Evolutionary conservation across 2,797 vertebrate genomes (phyloP).

Genomic region (Gymnoscopelus braueri): DNA sequence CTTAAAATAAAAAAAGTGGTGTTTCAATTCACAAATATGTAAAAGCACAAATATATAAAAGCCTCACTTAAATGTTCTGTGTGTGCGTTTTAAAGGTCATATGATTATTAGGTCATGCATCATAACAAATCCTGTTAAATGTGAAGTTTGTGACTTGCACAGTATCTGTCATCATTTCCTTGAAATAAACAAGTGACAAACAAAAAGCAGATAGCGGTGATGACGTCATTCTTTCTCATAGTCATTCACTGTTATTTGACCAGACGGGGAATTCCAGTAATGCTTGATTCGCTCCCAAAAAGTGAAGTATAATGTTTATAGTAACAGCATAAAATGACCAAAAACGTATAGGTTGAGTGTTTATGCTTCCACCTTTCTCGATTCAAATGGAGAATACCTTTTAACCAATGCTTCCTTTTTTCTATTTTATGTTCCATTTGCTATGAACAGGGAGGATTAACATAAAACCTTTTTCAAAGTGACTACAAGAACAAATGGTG

Average conservation of each 20-base stretch:
- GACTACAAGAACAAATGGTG: not conserved
- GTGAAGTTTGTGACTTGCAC: conserved; percentile 19
- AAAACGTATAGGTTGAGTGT: not conserved
- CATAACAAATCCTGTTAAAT: conserved; percentile 6
- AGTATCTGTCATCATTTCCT: conserved; percentile 27
- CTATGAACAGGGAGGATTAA: conserved; percentile 23
- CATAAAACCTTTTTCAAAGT: not conserved
- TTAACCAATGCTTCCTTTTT: conserved; percentile 5
- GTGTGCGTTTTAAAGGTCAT: conserved; percentile 61
- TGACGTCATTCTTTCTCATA: conserved; percentile 28
- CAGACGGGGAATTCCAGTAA: conserved; percentile 21
- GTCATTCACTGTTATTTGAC: conserved; percentile 23
- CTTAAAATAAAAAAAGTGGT: conserved; percentile 72
- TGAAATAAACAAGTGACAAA: not conserved
- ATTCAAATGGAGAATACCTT: conserved; percentile 9
- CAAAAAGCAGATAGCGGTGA: conserved; percentile 19
- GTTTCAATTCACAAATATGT: conserved; percentile 74
- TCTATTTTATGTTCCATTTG: conserved; percentile 47
- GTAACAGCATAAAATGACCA: not conserved
- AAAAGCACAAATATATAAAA: conserved; percentile 33
- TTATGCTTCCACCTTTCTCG: not conserved
- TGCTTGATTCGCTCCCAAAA: conserved; percentile 20
- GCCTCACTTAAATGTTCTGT: conserved; percentile 7
- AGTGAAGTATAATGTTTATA: not conserved
- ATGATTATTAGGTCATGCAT: conserved; percentile 36